These are phyloP conservation scores for Acanthurus lineatus DNA, from an alignment of 2,797 vertebrate species.

Conservation along the genomic window DNA sequence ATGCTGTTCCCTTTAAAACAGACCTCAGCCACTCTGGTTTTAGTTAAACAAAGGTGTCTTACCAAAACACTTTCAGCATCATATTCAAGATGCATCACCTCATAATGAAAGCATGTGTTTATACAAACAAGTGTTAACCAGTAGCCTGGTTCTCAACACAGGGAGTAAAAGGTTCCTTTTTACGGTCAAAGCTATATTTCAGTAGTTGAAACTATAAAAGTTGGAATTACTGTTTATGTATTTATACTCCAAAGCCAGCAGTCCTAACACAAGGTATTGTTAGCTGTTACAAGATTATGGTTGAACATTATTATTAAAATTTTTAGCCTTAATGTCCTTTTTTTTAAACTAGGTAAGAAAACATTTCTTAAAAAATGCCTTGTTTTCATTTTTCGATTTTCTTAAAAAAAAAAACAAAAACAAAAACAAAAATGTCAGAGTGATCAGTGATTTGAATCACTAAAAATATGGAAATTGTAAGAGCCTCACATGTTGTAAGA, in stretches of 20 bases:
- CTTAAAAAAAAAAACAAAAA: too few relatives aligned
- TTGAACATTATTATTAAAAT: background rate
- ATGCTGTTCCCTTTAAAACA: constrained; percentile 4
- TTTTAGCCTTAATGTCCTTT: too few relatives aligned
- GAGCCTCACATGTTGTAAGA: too few relatives aligned
- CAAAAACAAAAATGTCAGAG: too few relatives aligned
- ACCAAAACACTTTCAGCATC: constrained; percentile 4
- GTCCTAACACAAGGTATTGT: background rate
- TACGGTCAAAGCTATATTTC: background rate
- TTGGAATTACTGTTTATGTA: background rate
- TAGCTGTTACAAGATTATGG: background rate
- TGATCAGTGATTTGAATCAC: too few relatives aligned
- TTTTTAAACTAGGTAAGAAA: too few relatives aligned
- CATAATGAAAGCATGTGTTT: constrained; percentile 19
- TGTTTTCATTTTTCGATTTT: too few relatives aligned
- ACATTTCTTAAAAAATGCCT: too few relatives aligned
- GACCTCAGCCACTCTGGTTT: background rate
- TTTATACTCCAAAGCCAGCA: background rate
- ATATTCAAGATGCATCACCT: background rate
- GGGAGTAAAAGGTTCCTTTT: background rate
- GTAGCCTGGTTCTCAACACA: background rate
- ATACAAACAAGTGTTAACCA: background rate
- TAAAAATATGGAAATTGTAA: too few relatives aligned
- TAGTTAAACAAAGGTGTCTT: background rate
- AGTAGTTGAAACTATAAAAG: too few relatives aligned